These are phyloP conservation scores for Eulemur rubriventer DNA, from an alignment of 2,797 vertebrate genomes.

Conservation along the genomic window DNA sequence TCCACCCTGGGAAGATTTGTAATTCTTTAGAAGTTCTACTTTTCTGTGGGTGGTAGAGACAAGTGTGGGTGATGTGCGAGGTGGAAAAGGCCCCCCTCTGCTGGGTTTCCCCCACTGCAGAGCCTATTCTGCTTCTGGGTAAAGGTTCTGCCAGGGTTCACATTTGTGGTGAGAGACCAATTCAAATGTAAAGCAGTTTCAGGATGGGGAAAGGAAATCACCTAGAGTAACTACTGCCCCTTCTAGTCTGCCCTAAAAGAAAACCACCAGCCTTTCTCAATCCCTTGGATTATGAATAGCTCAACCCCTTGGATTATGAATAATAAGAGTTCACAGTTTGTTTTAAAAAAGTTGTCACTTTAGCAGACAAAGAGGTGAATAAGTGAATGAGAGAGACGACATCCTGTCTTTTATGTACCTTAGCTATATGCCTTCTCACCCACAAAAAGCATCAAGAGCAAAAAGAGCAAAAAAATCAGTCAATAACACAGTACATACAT, in stretches of 20 bases:
- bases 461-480: slow-evolving; percentile 40
- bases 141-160: slow-evolving; percentile 43
- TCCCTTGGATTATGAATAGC: not conserved
- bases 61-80: slow-evolving; percentile 15
- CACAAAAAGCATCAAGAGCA: not conserved
- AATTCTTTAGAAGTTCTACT: slow-evolving; percentile 35
- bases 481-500: not conserved
- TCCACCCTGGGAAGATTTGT: not conserved
- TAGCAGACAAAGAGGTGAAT: not conserved
- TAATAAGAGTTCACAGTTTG: slow-evolving; percentile 20
- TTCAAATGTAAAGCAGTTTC: slow-evolving; percentile 51
- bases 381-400: not conserved
- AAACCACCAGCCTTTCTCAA: slow-evolving; percentile 37
- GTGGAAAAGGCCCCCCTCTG: not conserved
- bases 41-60: slow-evolving; percentile 24
- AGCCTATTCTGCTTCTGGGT: slow-evolving; percentile 32
- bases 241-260: slow-evolving; percentile 29
- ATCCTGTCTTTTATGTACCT: slow-evolving; percentile 31
- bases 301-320: not conserved
- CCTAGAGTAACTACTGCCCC: not conserved
- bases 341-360: slow-evolving; percentile 35
- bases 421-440: not conserved
- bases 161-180: slow-evolving; percentile 13
- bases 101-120: slow-evolving; percentile 2
- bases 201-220: slow-evolving; percentile 31